These are phyloP conservation scores for Myotis davidii DNA, from an alignment of 2,113 vertebrate genomes.

Conservation along the genomic window DNA sequence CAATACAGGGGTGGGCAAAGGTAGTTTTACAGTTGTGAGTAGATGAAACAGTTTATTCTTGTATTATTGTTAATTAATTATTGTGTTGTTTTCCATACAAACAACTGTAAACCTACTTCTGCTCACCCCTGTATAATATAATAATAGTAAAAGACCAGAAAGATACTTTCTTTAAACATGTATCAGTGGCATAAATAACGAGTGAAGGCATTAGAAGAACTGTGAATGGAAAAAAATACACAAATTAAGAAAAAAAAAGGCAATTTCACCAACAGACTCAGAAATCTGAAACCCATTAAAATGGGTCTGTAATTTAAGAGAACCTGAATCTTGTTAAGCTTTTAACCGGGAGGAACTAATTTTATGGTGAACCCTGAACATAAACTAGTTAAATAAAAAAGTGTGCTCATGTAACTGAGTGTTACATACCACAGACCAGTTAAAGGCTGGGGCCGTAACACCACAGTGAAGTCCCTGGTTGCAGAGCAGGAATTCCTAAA, in stretches of 20 bases:
- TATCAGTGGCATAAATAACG: background rate
- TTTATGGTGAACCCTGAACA: conserved; percentile 18
- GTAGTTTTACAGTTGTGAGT: background rate
- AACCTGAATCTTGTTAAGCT: conserved; percentile 18
- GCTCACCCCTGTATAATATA: background rate
- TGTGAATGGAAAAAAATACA: background rate
- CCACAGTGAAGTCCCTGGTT: background rate
- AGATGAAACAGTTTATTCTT: background rate
- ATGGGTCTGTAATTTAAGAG: background rate
- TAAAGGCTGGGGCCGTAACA: background rate
- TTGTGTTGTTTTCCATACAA: background rate
- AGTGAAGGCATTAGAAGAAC: background rate
- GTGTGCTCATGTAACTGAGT: background rate
- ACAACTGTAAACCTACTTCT: background rate
- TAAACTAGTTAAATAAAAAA: background rate
- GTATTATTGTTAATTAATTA: background rate
- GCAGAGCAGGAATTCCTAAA: background rate
- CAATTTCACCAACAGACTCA: background rate
- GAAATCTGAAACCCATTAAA: conserved; percentile 16
- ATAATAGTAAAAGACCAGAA: conserved; percentile 15
- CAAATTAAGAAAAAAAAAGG: background rate
- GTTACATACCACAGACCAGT: background rate
- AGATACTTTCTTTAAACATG: background rate
- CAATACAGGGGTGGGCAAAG: background rate
- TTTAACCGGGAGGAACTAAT: background rate